A percentile compares a stretch with the other conserved stretches of the same genome.
These are phyloP conservation scores for Hypomesus transpacificus DNA, from an alignment of 2,113 vertebrate species.

Conservation along the genomic window DNA sequence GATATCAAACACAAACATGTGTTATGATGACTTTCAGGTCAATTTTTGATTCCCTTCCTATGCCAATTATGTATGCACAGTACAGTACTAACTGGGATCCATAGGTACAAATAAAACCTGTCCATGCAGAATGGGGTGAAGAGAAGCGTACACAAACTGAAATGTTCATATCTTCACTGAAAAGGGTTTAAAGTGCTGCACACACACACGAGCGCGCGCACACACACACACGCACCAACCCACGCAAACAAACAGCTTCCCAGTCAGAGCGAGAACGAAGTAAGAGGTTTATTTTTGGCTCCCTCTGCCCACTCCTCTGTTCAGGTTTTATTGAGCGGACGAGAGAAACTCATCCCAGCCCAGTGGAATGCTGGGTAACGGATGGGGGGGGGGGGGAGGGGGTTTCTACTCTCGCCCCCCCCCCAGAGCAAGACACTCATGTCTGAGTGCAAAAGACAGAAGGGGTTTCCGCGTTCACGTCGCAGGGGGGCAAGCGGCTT, in stretches of 20 bases:
- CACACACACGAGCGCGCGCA: slow-evolving; percentile 3
- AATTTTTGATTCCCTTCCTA: background rate
- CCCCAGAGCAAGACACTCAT: slow-evolving; percentile 41
- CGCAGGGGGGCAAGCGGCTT: too few species aligned
- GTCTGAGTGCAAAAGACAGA: slow-evolving; percentile 49
- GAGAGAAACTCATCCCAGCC: slow-evolving; percentile 57
- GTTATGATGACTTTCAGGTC: too few species aligned
- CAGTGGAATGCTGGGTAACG: slow-evolving; percentile 32
- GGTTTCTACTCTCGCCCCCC: slow-evolving; percentile 40
- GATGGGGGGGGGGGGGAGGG: slow-evolving; percentile 35
- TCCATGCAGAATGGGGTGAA: slow-evolving; percentile 11
- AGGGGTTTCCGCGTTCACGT: background rate
- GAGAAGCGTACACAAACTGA: slow-evolving; percentile 14
- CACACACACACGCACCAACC: slow-evolving; percentile 16
- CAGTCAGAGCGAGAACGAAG: slow-evolving; percentile 48
- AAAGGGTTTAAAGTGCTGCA: slow-evolving; percentile 40
- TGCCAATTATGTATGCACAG: background rate
- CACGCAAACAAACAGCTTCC: slow-evolving; percentile 41
- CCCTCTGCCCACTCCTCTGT: slow-evolving; percentile 54
- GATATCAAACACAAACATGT: too few species aligned
- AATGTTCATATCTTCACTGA: slow-evolving; percentile 29
- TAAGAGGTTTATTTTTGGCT: slow-evolving; percentile 67
- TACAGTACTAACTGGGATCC: background rate
- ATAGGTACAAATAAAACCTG: background rate
- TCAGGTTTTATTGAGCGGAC: slow-evolving; percentile 62